These are phyloP conservation scores for Sebastolobus altivelis DNA, from an alignment of 2,797 vertebrate genomes.

Conservation along the genomic window DNA sequence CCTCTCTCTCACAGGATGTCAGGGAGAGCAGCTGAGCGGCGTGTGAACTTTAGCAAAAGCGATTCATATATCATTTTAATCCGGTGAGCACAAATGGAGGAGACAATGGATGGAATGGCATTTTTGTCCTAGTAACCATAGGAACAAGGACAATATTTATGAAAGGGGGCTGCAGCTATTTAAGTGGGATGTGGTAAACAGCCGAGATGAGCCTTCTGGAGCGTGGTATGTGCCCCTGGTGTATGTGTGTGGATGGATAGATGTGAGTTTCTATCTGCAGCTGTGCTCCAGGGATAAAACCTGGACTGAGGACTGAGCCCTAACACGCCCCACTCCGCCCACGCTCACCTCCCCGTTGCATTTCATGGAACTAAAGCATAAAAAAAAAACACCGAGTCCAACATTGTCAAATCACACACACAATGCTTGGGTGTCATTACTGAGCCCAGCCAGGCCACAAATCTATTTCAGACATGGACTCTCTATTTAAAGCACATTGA, in stretches of 20 bases:
- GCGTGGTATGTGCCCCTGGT: constrained; percentile 38
- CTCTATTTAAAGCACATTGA: constrained; percentile 65
- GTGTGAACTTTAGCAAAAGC: constrained; percentile 32
- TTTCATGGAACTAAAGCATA: constrained; percentile 3
- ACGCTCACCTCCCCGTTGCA: neutral
- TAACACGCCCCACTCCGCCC: constrained; percentile 12
- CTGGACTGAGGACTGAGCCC: neutral
- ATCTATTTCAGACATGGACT: constrained; percentile 47
- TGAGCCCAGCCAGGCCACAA: neutral
- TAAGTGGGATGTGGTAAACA: constrained; percentile 59
- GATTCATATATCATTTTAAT: constrained; percentile 55
- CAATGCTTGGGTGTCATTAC: constrained; percentile 1
- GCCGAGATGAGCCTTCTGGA: constrained; percentile 36
- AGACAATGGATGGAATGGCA: constrained; percentile 62
- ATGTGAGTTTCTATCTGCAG: constrained; percentile 60
- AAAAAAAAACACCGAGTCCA: constrained; percentile 32
- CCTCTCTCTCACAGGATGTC: constrained; percentile 19
- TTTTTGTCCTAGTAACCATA: constrained; percentile 63
- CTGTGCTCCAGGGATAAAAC: constrained; percentile 68
- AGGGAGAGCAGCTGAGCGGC: constrained; percentile 19
- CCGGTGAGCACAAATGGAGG: constrained; percentile 27
- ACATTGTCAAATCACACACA: constrained; percentile 37
- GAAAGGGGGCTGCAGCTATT: constrained; percentile 53
- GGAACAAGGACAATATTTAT: constrained; percentile 72
- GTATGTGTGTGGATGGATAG: constrained; percentile 32